Base-by-base conservation (phyloP, 2,113 vertebrate genomes). In the Sinosuthora webbiana region DNA sequence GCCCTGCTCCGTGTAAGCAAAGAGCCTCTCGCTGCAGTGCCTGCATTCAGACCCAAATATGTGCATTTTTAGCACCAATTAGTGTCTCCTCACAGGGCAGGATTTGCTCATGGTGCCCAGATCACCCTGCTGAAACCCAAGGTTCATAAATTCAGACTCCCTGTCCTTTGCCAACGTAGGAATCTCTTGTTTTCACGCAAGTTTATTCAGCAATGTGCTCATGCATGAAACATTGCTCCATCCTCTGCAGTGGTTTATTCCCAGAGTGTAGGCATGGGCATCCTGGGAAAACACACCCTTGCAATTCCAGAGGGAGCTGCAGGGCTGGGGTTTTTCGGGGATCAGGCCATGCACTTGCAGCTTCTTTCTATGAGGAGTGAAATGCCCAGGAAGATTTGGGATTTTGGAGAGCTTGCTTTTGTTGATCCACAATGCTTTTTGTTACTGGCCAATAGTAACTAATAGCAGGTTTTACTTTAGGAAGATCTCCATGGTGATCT, bases 401-500 rank as follows among this genome's bases (percentile, higher is more conserved):
- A 75, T 68, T 82, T 67, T 2, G 0, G 20, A 73, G 67, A 73
- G 50, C 53, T 65, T 24, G 56, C n/a, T 76, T 86, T 63, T 78
- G 17, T 55, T 35, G 59, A 86, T 81, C 75, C 60, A 39, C 42
- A 41, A 45, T 13, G 56, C 31, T 94, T 77, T 42, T 5, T 47
- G 10, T n/a, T 63, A 55, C 39, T 28, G 42, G 82, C 90, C 90
- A 80, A 73, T 13, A 83, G 77, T 53, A 86, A 89, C 92, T 87
- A 92, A 87, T 73, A 84, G 5, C 76, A 89, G 92, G 45, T 90
- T 90, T 92, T 86, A 82, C 92, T 90, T 95, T 56, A 81, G 73
- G 73, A 90, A 93, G 64, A 90, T 96, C 94, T 93, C 96, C 95
- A 95, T 93, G 90, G 95, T 94, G 95, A 96, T 95, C 86, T 57